Evolutionary conservation across 2,797 vertebrate genomes (phyloP).

Genomic region (Cynopterus sphinx): DNA sequence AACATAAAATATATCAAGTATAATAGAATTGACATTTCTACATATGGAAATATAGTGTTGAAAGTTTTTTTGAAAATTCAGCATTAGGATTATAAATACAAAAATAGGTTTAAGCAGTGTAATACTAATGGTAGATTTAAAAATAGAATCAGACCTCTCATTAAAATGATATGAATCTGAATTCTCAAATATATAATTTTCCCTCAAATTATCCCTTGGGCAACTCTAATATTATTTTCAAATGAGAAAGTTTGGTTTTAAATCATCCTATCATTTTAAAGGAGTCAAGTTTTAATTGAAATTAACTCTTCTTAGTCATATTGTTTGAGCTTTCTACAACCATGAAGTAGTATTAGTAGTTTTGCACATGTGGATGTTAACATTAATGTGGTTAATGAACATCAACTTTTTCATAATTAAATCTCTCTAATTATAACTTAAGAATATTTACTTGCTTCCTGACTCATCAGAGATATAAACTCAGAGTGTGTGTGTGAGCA

Average conservation of each 20-base stretch:
- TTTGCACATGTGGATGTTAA: background rate
- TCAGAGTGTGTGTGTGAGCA: background rate
- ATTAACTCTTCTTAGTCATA: background rate
- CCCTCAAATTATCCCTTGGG: background rate
- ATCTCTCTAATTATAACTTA: background rate
- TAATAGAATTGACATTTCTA: background rate
- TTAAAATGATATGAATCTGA: slow-evolving; percentile 43
- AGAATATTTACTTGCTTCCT: background rate
- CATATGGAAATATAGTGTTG: background rate
- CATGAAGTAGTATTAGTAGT: background rate
- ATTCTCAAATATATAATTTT: slow-evolving; percentile 25
- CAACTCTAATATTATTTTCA: background rate
- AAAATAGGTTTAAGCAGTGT: background rate
- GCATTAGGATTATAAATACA: background rate
- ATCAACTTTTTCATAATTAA: background rate
- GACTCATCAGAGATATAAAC: background rate
- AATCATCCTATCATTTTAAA: background rate
- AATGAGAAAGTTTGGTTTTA: background rate
- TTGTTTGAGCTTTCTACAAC: background rate
- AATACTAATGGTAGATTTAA: background rate
- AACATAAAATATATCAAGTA: background rate
- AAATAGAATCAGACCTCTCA: slow-evolving; percentile 34
- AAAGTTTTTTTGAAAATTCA: background rate
- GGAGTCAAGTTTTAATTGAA: background rate
- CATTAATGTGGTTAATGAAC: background rate